phyloP scores from a whole-genome alignment of 2,888 invertebrate genomes.

The Drosophila pseudotalamancana region DNA sequence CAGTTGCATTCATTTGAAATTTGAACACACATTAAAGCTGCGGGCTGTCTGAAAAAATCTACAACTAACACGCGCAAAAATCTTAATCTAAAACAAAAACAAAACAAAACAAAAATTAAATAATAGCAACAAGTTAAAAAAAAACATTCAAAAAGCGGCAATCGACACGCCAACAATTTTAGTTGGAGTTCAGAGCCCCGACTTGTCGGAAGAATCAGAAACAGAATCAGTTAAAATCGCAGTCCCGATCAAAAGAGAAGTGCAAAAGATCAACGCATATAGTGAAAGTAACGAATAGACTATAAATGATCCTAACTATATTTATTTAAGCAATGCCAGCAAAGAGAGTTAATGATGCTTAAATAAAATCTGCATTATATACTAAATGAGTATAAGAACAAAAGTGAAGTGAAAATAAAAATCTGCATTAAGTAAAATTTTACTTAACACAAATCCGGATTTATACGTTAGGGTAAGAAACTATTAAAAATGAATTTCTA shows the following conservation, averaged over 20 bases:
- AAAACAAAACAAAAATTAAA: constrained; percentile 33
- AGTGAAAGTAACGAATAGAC: constrained; percentile 2
- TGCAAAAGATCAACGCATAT: background rate
- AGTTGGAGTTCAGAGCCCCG: constrained; percentile 72
- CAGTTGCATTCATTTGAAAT: constrained; percentile 57
- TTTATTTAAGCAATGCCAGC: too few relatives aligned
- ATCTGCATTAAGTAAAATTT: background rate
- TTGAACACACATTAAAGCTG: constrained; percentile 19
- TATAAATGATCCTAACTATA: too few relatives aligned
- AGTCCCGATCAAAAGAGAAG: constrained; percentile 2
- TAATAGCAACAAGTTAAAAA: constrained; percentile 35
- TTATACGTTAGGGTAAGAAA: background rate
- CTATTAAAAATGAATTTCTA: too few relatives aligned
- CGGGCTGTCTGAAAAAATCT: constrained; percentile 16
- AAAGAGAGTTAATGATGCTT: too few relatives aligned
- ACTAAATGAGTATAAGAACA: background rate
- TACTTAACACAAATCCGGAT: too few relatives aligned
- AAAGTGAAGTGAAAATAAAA: background rate
- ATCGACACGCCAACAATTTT: constrained; percentile 69
- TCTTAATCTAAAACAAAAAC: constrained; percentile 10
- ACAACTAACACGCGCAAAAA: constrained; percentile 43
- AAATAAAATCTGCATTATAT: background rate
- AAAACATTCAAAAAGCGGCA: constrained; percentile 73
- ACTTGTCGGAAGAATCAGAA: constrained; percentile 61
- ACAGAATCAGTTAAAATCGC: constrained; percentile 29